A percentile compares a stretch with the other conserved stretches of the same genome.
Conservation (phyloP, 2,113 vertebrate species). For the Lampris megalopsis region DNA sequence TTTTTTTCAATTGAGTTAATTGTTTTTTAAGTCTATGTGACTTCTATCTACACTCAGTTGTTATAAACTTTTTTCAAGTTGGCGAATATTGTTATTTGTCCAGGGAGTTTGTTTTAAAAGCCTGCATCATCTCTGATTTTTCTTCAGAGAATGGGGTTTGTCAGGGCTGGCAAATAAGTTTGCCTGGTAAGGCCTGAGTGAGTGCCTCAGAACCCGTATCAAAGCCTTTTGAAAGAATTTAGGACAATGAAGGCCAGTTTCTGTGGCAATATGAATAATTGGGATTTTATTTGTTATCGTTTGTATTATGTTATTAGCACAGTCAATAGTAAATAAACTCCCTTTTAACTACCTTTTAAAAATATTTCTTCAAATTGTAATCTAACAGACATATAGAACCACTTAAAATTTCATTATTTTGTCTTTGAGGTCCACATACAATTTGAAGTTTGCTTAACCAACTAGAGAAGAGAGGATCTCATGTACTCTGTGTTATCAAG, state of each 20-base stretch:
- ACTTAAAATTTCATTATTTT: background rate
- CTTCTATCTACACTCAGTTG: too few relatives aligned
- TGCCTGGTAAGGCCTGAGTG: background rate
- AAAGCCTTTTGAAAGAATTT: background rate
- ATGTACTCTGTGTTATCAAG: background rate
- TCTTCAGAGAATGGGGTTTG: background rate
- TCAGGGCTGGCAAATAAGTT: background rate
- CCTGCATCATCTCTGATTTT: background rate
- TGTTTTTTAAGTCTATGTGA: too few relatives aligned
- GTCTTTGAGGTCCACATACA: background rate
- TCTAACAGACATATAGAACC: background rate
- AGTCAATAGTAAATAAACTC: too few relatives aligned
- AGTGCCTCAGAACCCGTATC: too few relatives aligned
- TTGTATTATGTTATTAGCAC: too few relatives aligned
- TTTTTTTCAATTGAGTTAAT: too few relatives aligned
- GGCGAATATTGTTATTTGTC: too few relatives aligned
- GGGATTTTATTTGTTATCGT: too few relatives aligned
- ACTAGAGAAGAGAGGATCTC: background rate
- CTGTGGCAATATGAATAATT: too few relatives aligned
- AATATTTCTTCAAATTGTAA: background rate
- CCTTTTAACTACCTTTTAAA: too few relatives aligned
- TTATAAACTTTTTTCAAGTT: too few relatives aligned
- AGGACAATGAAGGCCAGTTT: background rate
- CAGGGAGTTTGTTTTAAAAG: too few relatives aligned
- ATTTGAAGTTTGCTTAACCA: background rate